phyloP scores from a whole-genome alignment of 2,888 invertebrate genomes.

The Volucella zonaria region DNA sequence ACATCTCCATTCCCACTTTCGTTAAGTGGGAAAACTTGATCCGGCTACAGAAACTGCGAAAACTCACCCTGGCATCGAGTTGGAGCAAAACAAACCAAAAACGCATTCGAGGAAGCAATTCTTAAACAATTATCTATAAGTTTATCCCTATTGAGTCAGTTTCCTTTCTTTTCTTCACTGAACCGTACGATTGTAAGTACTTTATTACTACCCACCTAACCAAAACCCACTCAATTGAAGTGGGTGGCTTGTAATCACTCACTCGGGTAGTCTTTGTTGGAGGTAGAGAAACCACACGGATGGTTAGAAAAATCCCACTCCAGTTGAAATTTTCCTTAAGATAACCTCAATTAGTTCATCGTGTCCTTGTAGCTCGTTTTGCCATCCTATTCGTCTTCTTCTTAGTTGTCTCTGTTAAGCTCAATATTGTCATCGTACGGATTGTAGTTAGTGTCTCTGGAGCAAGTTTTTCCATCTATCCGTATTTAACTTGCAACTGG shows the following conservation, averaged over 20 bases:
- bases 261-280: constrained; percentile 27
- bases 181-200: constrained; percentile 61
- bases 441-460: constrained; percentile 26
- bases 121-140: constrained; percentile 65
- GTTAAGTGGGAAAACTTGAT: constrained; percentile 1
- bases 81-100: constrained; percentile 2
- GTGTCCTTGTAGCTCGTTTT: constrained; percentile 29
- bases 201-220: constrained; percentile 17
- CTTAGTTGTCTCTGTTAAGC: constrained; percentile 13
- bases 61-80: neutral
- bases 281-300: constrained; percentile 27
- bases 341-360: constrained; percentile 70
- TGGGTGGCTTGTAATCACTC: constrained; percentile 61
- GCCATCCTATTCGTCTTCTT: neutral
- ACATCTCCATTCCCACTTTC: constrained; percentile 52
- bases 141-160: constrained; percentile 34
- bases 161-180: constrained; percentile 27
- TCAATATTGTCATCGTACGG: constrained; percentile 26
- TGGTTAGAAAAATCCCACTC: constrained; percentile 29
- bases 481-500: constrained; percentile 66
- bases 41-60: neutral
- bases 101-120: constrained; percentile 54
- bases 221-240: constrained; percentile 48
- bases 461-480: constrained; percentile 67
- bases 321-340: constrained; percentile 53